A percentile compares a stretch with the other conserved stretches of the same genome.
phyloP scores from a whole-genome alignment of 2,797 vertebrate species.

The Neosilurus mollespiculum region DNA sequence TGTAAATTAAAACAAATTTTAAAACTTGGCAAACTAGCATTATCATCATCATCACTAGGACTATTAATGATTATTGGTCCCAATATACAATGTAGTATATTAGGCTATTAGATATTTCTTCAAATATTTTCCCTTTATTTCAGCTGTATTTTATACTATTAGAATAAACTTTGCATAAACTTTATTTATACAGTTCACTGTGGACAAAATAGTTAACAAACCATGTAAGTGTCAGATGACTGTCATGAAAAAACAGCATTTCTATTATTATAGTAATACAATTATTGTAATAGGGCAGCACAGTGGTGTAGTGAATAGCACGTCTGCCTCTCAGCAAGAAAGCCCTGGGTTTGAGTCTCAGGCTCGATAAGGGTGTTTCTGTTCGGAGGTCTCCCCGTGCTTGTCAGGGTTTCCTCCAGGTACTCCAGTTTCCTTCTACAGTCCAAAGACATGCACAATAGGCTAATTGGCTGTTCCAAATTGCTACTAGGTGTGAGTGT shows the following conservation, averaged over 20 bases:
- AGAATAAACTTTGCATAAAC: background rate
- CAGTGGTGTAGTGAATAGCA: no score
- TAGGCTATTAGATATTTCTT: background rate
- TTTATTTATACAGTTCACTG: background rate
- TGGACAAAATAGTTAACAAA: background rate
- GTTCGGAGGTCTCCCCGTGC: no score
- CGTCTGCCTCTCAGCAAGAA: no score
- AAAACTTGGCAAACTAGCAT: slow-evolving; percentile 8
- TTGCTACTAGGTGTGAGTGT: no score
- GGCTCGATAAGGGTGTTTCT: no score
- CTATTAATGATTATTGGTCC: background rate
- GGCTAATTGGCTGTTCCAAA: no score
- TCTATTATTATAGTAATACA: background rate
- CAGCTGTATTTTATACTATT: background rate
- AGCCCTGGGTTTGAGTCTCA: no score
- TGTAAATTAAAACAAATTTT: background rate
- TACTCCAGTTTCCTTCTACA: no score
- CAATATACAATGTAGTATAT: background rate
- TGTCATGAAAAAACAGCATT: background rate
- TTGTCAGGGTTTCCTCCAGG: no score
- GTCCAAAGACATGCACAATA: no score
- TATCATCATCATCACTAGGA: background rate
- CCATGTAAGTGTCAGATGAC: background rate
- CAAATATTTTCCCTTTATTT: background rate
- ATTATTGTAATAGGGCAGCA: no score